These are phyloP conservation scores for Oscheius myriophilus DNA, from an alignment of 2,888 invertebrate species.

Conservation along the genomic window DNA sequence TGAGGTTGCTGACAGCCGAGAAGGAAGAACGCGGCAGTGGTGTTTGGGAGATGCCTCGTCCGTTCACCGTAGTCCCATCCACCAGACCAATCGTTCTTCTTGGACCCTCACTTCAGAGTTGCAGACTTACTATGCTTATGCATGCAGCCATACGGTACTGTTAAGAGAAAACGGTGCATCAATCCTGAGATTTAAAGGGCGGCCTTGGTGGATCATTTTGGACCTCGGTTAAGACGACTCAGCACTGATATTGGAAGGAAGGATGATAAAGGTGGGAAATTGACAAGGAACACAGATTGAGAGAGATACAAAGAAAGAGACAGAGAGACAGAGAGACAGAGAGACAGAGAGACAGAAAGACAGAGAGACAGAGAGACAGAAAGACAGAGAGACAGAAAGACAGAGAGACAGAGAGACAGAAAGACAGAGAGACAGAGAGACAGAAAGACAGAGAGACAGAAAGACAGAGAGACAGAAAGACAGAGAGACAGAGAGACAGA, in stretches of 20 bases:
- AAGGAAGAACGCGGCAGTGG: conserved; percentile 26
- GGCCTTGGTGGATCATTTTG: conserved; percentile 46
- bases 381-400: not conserved
- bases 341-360: not conserved
- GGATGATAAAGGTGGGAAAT: conserved; percentile 3
- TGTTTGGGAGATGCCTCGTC: conserved; percentile 83
- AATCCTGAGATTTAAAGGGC: conserved; percentile 19
- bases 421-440: not conserved
- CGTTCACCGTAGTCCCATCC: conserved; percentile 98
- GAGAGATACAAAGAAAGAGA: not conserved
- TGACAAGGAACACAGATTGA: conserved; percentile 1
- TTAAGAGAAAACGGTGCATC: not conserved
- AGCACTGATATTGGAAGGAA: conserved; percentile 21
- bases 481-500: conserved; percentile 4
- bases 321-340: not conserved
- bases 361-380: not conserved
- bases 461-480: not conserved
- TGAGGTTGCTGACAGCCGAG: conserved; percentile 10
- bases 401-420: not conserved
- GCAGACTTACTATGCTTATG: conserved; percentile 43
- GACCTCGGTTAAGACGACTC: conserved; percentile 25
- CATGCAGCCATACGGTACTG: conserved; percentile 42
- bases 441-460: not conserved
- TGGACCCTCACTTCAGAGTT: conserved; percentile 78
- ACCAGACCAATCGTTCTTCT: conserved; percentile 98